These are phyloP conservation scores for Numenius phaeopus DNA, from an alignment of 2,797 vertebrate genomes.

Conservation along the genomic window DNA sequence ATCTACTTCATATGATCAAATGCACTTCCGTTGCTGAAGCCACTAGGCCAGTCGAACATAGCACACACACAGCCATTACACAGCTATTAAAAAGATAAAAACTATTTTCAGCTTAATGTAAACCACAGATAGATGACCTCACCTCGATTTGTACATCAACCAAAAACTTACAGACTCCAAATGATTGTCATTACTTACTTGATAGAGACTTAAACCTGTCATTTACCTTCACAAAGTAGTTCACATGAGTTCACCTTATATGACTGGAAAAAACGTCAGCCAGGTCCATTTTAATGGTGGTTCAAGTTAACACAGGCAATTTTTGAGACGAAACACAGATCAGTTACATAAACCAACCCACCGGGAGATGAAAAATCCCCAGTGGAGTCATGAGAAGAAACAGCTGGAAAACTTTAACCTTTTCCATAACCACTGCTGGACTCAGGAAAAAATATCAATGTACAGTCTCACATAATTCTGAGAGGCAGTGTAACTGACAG, in stretches of 20 bases:
- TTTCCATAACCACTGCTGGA: background rate
- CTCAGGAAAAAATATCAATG: background rate
- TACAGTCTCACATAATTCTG: background rate
- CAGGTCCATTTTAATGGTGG: background rate
- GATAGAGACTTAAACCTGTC: background rate
- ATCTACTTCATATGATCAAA: background rate
- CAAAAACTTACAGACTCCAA: background rate
- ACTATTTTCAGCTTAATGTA: background rate
- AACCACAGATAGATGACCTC: background rate
- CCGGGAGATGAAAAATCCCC: background rate
- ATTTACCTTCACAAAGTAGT: background rate
- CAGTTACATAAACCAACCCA: background rate
- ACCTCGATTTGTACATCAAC: background rate
- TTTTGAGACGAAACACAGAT: background rate
- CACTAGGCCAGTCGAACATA: background rate
- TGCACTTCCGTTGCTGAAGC: background rate
- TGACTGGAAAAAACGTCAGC: background rate
- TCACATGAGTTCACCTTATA: background rate
- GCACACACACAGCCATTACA: background rate
- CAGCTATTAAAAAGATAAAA: background rate
- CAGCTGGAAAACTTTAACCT: background rate
- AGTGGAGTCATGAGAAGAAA: background rate
- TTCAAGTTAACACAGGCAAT: background rate
- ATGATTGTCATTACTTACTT: background rate
- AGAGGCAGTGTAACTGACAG: background rate